Conservation (phyloP, 2,113 vertebrate species). For the Ramphastos sulfuratus region DNA sequence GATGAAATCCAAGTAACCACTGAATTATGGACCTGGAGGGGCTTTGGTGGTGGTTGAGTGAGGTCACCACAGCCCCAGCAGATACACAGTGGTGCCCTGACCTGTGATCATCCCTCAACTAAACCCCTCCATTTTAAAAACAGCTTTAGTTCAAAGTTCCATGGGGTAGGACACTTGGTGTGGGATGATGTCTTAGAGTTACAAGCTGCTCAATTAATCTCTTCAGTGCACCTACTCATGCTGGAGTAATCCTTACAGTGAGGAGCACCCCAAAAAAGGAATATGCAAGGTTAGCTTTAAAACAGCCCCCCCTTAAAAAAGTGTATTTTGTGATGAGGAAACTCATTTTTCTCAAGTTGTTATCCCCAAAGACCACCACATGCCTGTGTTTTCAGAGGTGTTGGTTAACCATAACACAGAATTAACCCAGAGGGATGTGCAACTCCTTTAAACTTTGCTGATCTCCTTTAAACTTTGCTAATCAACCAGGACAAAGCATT, state of each 20-base stretch:
- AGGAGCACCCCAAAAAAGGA: background rate
- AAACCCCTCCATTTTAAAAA: background rate
- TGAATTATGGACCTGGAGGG: background rate
- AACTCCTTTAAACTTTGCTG: background rate
- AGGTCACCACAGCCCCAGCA: background rate
- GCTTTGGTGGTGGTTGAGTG: background rate
- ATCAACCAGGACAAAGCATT: background rate
- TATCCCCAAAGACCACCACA: background rate
- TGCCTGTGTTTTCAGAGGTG: background rate
- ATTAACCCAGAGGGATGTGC: background rate
- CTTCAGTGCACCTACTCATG: background rate
- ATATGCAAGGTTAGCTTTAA: background rate
- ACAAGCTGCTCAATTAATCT: background rate
- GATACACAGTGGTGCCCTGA: background rate
- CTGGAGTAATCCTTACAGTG: background rate
- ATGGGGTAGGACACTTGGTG: background rate
- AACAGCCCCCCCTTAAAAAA: background rate
- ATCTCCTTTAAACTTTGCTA: background rate
- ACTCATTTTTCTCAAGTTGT: background rate
- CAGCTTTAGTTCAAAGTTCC: background rate
- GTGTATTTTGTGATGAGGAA: background rate
- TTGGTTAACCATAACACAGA: background rate
- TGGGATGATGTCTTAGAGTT: background rate
- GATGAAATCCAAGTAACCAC: fast-evolving
- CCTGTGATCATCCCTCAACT: background rate